Evolutionary conservation across 2,888 invertebrate species (phyloP).

Genomic region (Volucella inflata): DNA sequence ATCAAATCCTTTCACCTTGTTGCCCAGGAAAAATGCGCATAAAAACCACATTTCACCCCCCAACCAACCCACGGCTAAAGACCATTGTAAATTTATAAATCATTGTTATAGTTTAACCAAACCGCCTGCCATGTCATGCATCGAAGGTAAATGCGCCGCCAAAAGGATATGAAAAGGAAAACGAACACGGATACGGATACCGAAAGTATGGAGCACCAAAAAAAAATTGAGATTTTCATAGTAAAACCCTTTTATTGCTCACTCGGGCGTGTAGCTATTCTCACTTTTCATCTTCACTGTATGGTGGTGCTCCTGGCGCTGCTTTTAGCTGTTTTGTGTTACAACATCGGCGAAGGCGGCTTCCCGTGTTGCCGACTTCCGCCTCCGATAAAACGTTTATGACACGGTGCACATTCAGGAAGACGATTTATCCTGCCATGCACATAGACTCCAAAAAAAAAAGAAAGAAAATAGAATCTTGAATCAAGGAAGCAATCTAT

Average conservation of each 20-base stretch:
- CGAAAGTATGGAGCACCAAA: neutral
- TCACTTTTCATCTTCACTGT: constrained; percentile 66
- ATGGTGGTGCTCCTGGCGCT: constrained; percentile 30
- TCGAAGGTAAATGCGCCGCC: constrained; percentile 68
- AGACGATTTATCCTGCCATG: constrained; percentile 70
- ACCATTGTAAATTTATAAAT: constrained; percentile 63
- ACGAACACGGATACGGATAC: no score
- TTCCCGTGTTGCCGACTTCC: constrained; percentile 27
- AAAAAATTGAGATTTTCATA: constrained; percentile 43
- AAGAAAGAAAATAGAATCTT: constrained; percentile 46
- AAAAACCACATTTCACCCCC: constrained; percentile 62
- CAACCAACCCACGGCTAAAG: neutral
- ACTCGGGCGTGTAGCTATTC: constrained; percentile 73
- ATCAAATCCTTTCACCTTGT: constrained; percentile 75
- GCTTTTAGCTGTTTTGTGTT: constrained; percentile 5
- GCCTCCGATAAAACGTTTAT: constrained; percentile 74
- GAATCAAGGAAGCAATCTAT: constrained; percentile 75
- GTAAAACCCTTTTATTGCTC: constrained; percentile 74
- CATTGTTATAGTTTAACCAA: constrained; percentile 75
- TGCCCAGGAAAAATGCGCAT: constrained; percentile 67
- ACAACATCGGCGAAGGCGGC: constrained; percentile 53
- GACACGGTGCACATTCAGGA: constrained; percentile 76
- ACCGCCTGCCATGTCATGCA: constrained; percentile 71
- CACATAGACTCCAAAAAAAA: constrained; percentile 24
- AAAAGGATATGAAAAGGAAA: constrained; percentile 35